These are phyloP conservation scores for Bergia sp. DNA, from an alignment of 92 coral and sea anemone species.

Conservation along the genomic window DNA sequence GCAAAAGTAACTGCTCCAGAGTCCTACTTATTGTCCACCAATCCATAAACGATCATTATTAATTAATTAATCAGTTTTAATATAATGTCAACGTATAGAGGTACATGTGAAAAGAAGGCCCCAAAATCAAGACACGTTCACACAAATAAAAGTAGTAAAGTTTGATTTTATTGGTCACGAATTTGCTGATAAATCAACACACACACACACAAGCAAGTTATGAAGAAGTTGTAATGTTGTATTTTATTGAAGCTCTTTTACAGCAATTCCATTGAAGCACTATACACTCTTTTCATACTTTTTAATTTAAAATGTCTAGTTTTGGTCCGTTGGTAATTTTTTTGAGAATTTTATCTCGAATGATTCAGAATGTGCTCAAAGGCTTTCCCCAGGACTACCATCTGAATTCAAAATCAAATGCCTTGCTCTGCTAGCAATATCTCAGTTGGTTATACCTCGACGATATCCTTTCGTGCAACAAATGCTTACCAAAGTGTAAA, in stretches of 20 bases:
- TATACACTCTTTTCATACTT: no score
- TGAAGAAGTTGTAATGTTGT: background rate
- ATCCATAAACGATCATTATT: conserved; percentile 9
- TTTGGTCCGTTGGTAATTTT: no score
- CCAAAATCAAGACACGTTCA: conserved; percentile 20
- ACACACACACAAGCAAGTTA: conserved; percentile 17
- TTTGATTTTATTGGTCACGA: background rate
- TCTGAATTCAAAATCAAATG: no score
- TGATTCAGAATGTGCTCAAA: no score
- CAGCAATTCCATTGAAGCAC: background rate
- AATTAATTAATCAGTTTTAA: background rate
- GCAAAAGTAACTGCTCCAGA: conserved; percentile 7
- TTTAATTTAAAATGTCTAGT: background rate
- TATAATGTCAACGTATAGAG: background rate
- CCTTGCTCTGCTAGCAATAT: no score
- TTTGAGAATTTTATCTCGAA: no score
- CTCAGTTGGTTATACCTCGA: no score
- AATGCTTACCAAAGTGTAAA: no score
- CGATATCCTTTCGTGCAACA: no score
- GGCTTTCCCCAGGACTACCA: no score
- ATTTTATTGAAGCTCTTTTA: conserved; percentile 17
- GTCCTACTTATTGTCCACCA: no score
- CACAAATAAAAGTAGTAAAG: conserved; percentile 5
- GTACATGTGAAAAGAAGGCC: conserved; percentile 12
- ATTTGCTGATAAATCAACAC: conserved; percentile 6